Percentiles rank a stretch among this genome's conserved stretches.
These are phyloP conservation scores for Hypomecis punctinalis DNA, from an alignment of 2,888 invertebrate species.

Conservation along the genomic window DNA sequence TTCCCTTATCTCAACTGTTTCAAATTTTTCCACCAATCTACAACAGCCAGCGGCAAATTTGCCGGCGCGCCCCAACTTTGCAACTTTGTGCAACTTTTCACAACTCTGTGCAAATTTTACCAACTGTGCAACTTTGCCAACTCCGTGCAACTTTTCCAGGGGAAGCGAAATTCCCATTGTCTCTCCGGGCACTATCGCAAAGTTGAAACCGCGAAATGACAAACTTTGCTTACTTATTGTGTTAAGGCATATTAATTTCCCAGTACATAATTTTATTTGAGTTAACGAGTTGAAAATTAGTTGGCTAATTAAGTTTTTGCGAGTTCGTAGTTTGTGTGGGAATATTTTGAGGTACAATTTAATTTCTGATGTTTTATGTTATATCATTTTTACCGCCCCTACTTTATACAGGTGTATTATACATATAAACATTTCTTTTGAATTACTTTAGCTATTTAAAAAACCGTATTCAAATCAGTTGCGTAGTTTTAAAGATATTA, in stretches of 20 bases:
- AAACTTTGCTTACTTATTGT: conserved; percentile 49
- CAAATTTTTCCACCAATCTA: conserved; percentile 23
- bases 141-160: conserved; percentile 12
- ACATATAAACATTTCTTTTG: too few relatives aligned
- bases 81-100: conserved; percentile 21
- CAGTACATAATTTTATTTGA: conserved; percentile 34
- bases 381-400: too few relatives aligned
- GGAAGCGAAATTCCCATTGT: conserved; percentile 32
- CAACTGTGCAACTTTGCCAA: conserved; percentile 17
- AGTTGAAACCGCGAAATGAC: conserved; percentile 47
- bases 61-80: background rate
- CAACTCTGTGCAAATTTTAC: conserved; percentile 18
- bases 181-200: conserved; percentile 26
- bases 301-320: conserved; percentile 28
- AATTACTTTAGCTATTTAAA: too few relatives aligned
- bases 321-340: conserved; percentile 12
- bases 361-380: too few relatives aligned
- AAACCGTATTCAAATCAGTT: too few relatives aligned
- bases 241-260: conserved; percentile 49
- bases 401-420: too few relatives aligned
- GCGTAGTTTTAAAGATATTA: too few relatives aligned
- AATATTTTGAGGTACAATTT: too few relatives aligned
- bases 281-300: conserved; percentile 26
- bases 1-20: background rate
- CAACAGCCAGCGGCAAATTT: conserved; percentile 27